Percentiles rank a stretch among this genome's conserved stretches.
These are phyloP conservation scores for Cossypha caffra DNA, from an alignment of 2,797 vertebrate species.

Conservation along the genomic window DNA sequence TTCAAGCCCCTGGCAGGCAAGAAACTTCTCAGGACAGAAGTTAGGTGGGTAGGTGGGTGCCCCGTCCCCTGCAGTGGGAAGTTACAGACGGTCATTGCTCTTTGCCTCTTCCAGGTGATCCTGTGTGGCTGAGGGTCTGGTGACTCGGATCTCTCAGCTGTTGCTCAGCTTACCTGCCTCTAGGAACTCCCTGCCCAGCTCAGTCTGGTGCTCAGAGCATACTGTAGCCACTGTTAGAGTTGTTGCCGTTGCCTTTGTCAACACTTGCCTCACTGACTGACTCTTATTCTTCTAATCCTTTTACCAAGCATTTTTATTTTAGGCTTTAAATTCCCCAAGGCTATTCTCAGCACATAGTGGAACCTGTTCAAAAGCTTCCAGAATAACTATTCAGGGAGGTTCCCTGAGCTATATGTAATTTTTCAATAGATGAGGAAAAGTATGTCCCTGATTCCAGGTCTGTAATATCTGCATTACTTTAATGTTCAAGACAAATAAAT, in stretches of 20 bases:
- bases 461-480: neutral
- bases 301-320: neutral
- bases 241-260: neutral
- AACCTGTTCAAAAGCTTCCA: neutral
- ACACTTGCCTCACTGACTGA: rapidly evolving
- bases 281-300: neutral
- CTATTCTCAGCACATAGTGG: neutral
- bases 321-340: neutral
- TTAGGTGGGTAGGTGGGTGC: too few relatives aligned
- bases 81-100: neutral
- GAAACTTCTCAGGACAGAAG: neutral
- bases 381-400: neutral
- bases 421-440: neutral
- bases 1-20: neutral
- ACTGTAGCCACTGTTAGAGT: neutral
- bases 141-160: neutral
- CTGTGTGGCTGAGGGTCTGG: neutral
- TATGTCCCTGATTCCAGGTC: neutral
- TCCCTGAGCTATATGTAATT: neutral
- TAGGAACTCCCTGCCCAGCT: neutral
- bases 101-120: neutral
- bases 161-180: neutral
- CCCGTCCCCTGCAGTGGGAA: neutral
- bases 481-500: neutral
- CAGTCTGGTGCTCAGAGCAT: neutral